These are phyloP conservation scores for Chiridota heheva DNA, from an alignment of 35 echinoderm and acorn worm species.

Conservation along the genomic window DNA sequence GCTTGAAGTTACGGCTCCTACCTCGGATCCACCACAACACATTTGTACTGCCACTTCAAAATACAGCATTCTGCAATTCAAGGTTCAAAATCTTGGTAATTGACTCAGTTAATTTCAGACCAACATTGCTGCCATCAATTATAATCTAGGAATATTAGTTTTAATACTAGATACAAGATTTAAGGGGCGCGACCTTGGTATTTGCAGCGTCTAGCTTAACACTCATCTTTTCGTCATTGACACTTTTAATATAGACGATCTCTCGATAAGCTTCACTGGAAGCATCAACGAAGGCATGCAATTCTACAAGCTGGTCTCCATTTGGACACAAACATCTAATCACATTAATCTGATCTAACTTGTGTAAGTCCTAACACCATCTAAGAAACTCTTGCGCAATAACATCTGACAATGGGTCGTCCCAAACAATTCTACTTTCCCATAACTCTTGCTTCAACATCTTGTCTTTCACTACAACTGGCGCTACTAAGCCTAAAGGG, in stretches of 20 bases:
- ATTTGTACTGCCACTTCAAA: conserved; percentile 31
- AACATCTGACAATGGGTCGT: conserved; percentile 5
- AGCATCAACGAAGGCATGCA: conserved; percentile 28
- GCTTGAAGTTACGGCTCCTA: conserved; percentile 19
- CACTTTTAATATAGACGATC: conserved; percentile 10
- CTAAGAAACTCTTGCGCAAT: conserved; percentile 5
- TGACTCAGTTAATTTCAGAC: not conserved
- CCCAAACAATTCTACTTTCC: conserved; percentile 37
- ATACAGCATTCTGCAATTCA: not conserved
- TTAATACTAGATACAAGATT: no score
- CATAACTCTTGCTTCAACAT: conserved; percentile 49
- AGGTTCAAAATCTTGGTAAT: not conserved
- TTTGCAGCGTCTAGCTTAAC: conserved; percentile 21
- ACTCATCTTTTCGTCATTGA: not conserved
- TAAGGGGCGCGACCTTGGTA: conserved; percentile 17
- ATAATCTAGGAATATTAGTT: conserved; percentile 10
- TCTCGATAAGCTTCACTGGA: conserved; percentile 4
- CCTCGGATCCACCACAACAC: conserved; percentile 37
- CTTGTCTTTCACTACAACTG: conserved; percentile 19
- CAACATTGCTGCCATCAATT: conserved; percentile 29
- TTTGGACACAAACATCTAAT: conserved; percentile 13
- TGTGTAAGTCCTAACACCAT: not conserved
- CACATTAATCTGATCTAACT: not conserved
- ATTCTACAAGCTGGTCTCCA: not conserved
- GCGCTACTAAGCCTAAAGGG: conserved; percentile 32